These are phyloP conservation scores for Dichetophora obliterata DNA, from an alignment of 2,888 invertebrate genomes.

Conservation along the genomic window DNA sequence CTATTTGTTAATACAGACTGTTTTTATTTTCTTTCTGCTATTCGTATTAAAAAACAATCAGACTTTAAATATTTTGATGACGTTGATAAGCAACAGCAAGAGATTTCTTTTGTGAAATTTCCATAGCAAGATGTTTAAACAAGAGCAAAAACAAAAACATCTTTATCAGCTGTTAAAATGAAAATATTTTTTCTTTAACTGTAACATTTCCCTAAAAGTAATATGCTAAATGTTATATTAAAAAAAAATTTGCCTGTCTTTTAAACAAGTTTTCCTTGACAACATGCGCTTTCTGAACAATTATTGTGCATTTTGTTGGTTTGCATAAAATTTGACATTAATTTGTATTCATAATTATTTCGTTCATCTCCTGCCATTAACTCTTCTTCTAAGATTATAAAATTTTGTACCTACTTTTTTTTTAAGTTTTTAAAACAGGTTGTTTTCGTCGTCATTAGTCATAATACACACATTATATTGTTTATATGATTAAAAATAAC, in stretches of 20 bases:
- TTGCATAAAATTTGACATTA: background rate
- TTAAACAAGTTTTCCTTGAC: too few species aligned
- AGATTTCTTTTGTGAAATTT: background rate
- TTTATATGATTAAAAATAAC: background rate
- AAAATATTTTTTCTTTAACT: too few species aligned
- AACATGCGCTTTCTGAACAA: too few species aligned
- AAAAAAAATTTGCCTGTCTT: too few species aligned
- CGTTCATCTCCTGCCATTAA: background rate
- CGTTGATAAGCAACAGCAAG: background rate
- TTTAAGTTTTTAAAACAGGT: background rate
- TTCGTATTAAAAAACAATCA: background rate
- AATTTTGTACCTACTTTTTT: too few species aligned
- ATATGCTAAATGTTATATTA: too few species aligned
- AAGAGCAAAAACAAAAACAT: too few species aligned
- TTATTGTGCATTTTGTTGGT: too few species aligned
- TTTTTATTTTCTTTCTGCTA: background rate
- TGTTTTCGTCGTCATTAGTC: background rate
- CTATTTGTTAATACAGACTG: too few species aligned
- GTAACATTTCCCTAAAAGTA: too few species aligned
- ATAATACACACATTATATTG: conserved; percentile 9
- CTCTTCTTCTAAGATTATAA: background rate
- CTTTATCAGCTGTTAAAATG: too few species aligned
- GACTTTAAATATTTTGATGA: background rate
- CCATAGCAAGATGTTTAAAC: background rate
- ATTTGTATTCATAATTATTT: background rate